Evolutionary conservation across 2,797 vertebrate species (phyloP).

Genomic region (Scleropages formosus): DNA sequence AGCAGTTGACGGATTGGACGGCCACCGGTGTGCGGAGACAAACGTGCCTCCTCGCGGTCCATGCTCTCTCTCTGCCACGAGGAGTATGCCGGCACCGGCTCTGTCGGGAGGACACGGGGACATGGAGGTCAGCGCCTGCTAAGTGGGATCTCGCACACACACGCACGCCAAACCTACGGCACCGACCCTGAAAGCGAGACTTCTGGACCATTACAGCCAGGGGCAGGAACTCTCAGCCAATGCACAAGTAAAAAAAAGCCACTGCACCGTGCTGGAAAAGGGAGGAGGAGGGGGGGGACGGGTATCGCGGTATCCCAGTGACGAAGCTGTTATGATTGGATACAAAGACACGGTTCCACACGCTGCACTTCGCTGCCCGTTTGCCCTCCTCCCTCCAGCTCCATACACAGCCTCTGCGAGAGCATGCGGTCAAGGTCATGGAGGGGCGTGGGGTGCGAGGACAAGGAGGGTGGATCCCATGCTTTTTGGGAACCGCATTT

Average conservation of each 20-base stretch:
- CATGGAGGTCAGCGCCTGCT: slow-evolving; percentile 9
- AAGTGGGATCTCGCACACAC: neutral
- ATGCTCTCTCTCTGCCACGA: slow-evolving; percentile 80
- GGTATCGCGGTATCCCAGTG: too few relatives aligned
- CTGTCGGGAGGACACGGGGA: slow-evolving; percentile 59
- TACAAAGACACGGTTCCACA: neutral
- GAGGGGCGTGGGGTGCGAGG: slow-evolving; percentile 47
- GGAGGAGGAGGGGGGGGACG: neutral
- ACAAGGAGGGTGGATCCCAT: slow-evolving; percentile 8
- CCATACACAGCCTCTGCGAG: slow-evolving; percentile 27
- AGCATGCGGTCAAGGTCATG: slow-evolving; percentile 49
- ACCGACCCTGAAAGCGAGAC: neutral
- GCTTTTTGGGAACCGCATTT: neutral
- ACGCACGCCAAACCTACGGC: neutral
- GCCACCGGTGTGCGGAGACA: slow-evolving; percentile 86
- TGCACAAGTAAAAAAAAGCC: too few relatives aligned
- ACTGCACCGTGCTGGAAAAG: neutral
- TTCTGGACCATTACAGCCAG: neutral
- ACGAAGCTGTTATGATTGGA: neutral
- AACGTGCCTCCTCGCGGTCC: slow-evolving; percentile 81
- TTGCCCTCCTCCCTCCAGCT: slow-evolving; percentile 27
- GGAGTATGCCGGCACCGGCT: slow-evolving; percentile 80
- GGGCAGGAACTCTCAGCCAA: too few relatives aligned
- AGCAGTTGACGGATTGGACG: slow-evolving; percentile 86
- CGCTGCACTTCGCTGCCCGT: neutral